Evolutionary conservation across 2,113 vertebrate species (phyloP).

Genomic region (Spheniscus mendiculus): DNA sequence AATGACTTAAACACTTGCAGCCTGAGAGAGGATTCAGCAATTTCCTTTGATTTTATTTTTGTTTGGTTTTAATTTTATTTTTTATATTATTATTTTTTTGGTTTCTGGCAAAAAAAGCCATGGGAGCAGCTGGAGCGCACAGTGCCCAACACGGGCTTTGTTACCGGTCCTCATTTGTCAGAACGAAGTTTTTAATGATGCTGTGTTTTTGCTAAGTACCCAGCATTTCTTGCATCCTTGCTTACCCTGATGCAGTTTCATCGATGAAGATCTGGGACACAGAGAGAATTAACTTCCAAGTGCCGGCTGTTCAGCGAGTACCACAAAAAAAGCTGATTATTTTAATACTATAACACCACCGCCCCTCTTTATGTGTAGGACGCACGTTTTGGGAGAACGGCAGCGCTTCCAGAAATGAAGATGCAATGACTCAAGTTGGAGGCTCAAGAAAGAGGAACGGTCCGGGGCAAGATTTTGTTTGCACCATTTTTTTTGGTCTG

Average conservation of each 20-base stretch:
- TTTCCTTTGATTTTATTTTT: not conserved
- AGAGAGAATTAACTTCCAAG: not conserved
- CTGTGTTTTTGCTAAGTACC: not conserved
- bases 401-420: not conserved
- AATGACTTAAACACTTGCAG: not conserved
- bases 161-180: not conserved
- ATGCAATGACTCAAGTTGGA: not conserved
- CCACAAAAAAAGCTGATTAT: not conserved
- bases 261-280: not conserved
- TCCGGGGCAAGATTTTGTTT: not conserved
- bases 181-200: not conserved
- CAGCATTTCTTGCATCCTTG: not conserved
- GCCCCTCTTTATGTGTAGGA: rapidly evolving
- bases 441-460: not conserved
- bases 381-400: rapidly evolving
- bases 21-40: not conserved
- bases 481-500: not conserved
- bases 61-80: not conserved
- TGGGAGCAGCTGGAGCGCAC: not conserved
- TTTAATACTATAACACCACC: not conserved
- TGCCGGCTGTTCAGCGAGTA: rapidly evolving
- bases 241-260: not conserved
- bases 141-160: rapidly evolving
- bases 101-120: not conserved
- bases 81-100: not conserved